phyloP scores from a whole-genome alignment of 2,113 vertebrate genomes.

The Orycteropus afer region DNA sequence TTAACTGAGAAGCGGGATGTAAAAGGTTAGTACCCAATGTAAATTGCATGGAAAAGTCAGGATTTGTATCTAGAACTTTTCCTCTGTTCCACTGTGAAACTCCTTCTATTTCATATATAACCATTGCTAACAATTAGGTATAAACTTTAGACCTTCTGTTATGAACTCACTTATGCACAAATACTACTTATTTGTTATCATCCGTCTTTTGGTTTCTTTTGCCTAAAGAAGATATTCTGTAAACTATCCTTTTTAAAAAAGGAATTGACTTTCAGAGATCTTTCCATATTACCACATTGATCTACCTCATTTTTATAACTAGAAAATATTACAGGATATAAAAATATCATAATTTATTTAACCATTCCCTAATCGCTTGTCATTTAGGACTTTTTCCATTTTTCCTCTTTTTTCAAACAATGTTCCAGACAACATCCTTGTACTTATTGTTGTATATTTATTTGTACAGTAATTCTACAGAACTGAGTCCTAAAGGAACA shows the following conservation, averaged over 20 bases:
- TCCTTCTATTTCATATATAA: neutral
- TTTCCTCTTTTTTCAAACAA: slow-evolving; percentile 11
- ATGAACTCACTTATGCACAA: neutral
- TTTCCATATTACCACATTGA: neutral
- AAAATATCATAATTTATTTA: slow-evolving; percentile 11
- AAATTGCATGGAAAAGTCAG: neutral
- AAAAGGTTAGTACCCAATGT: neutral
- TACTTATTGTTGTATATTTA: neutral
- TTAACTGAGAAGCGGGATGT: neutral
- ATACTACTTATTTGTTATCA: too few relatives aligned
- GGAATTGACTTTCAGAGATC: slow-evolving; percentile 11
- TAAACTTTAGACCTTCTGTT: neutral
- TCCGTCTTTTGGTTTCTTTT: slow-evolving; percentile 3
- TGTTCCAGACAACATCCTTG: neutral
- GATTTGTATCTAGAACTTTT: neutral
- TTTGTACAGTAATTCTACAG: neutral
- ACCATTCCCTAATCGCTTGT: neutral
- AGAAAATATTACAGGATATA: slow-evolving; percentile 4
- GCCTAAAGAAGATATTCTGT: neutral
- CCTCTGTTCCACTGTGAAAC: neutral
- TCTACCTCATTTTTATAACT: neutral
- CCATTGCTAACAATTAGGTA: neutral
- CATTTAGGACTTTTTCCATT: neutral
- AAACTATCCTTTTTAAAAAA: neutral
- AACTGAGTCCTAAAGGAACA: neutral